Base-by-base conservation (phyloP, 2,888 invertebrate species). In the Drosophila atroscutellata region DNA sequence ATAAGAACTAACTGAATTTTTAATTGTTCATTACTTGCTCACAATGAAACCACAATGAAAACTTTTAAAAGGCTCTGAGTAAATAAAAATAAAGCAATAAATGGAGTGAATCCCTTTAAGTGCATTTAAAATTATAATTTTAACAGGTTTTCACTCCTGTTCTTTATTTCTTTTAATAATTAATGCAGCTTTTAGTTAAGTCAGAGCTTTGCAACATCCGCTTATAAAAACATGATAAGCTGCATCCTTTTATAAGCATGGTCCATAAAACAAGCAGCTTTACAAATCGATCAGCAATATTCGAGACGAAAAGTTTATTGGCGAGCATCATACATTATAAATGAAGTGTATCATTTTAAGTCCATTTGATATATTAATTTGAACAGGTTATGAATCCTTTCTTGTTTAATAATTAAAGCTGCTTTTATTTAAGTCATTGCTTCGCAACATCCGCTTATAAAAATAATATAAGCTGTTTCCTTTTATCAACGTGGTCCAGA, bases 1-100 rank as follows among this genome's bases (percentile, higher is more conserved):
- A 72, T 72, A 79, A 84, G 77, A 86, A 81, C 87, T 73, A 86
- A 79, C 87, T 81, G 81, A 69, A 84, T 86, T 86, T 89, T 86
- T 86, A 86, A 86, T 86, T 86, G 72, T 82, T 82, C 67, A 67
- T 73, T 75, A 71, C 72, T 77, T 72, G 58, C 72, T 66, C 68
- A 73, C 73, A 80, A 80, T 72, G 60, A 67, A 72, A 62, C 49
- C 42, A 61, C 57, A 62, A 72, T 64, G 52, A 63, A 58, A 50
- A 42, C 50, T 59, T 64, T 56, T 60, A 37, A 77, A 70, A 50
- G 75, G 32, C 28, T 36, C 34, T 74, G n/a, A 34, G 8, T 9
- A 55, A 63, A 74, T 59, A 52, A 9, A 26, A 58, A 32, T 18
- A 32, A 3, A 3, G 8, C 45, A 24, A 58, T 57, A 26, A 20